Evolutionary conservation across 1,140 invertebrate genomes (phyloP), one percentile per base, ranked within the genome.

Genomic region (Anastrepha ludens): DNA sequence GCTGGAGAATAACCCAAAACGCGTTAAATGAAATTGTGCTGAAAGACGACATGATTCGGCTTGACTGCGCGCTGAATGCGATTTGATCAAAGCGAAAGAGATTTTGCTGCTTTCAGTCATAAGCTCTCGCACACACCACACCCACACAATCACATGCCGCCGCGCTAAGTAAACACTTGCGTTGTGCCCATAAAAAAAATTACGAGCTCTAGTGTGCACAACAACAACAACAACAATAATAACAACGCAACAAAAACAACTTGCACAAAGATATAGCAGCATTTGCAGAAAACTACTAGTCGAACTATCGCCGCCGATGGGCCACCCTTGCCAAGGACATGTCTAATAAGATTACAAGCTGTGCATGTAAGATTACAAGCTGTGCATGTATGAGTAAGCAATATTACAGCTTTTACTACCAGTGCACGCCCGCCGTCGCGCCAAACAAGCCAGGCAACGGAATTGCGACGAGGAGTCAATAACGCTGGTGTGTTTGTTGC

Each of bases 21-120:
- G 86, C 70, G 74, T 87, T 88, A 85, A 87, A 87, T 88, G 58
- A 81, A 88, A 88, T 88, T 88, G 86, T 81, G 67, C 86, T 55
- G 41, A 88, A 87, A 86, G 55, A 60, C 39, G 85, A 60, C 85
- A 62, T 86, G 85, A 87, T 87, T 87, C 47, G 67, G 86, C 60
- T 87, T 65, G 62, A 87, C 15, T 50, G 86, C 39, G 20, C 86
- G 60, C 86, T 15, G 41, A 87, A 87, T 87, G 59, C 50, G 39
- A 64, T 87, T 64, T 67, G 86, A 65, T 64, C 86, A 87, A 67
- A 87, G 58, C 60, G 86, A 70, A 47, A 67, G 20, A 50, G n/a
- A 11, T 62, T 86, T 9, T 11, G 39, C n/a, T 6, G 44, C 11
- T 3, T 17, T 17, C n/a, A 44, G 29, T 17, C 13, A 60, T 44